phyloP scores from a whole-genome alignment of 1,140 invertebrate species.

The Danaus melanippus region DNA sequence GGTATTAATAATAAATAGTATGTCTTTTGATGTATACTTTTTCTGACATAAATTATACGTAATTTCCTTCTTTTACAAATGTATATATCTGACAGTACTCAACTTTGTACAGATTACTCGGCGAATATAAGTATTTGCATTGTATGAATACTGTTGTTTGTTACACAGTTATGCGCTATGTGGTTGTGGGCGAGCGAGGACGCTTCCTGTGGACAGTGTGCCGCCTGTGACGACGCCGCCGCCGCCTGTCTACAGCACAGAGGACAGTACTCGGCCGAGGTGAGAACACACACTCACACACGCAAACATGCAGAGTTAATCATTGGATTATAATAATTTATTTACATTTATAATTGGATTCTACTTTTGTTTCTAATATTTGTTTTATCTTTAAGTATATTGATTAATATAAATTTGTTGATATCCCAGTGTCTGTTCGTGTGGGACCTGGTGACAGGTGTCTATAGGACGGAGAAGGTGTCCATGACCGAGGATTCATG shows the following conservation, averaged over 20 bases:
- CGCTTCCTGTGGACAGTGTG: slow-evolving; percentile 31
- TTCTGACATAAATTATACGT: too few relatives aligned
- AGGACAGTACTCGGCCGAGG: slow-evolving; percentile 63
- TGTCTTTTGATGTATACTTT: too few relatives aligned
- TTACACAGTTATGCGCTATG: slow-evolving; percentile 62
- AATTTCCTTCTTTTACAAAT: too few relatives aligned
- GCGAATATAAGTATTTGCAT: too few relatives aligned
- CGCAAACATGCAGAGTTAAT: background rate
- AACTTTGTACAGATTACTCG: too few relatives aligned
- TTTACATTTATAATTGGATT: too few relatives aligned
- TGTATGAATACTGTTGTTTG: background rate
- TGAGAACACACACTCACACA: slow-evolving; percentile 12
- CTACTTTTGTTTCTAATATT: too few relatives aligned
- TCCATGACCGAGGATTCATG: slow-evolving; percentile 66
- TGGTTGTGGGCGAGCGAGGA: slow-evolving; percentile 65
- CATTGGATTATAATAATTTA: too few relatives aligned
- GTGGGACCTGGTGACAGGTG: slow-evolving; percentile 65
- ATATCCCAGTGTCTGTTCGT: slow-evolving; percentile 63
- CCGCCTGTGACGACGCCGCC: slow-evolving; percentile 36
- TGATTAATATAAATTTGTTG: too few relatives aligned
- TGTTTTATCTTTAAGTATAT: too few relatives aligned
- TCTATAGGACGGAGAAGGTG: slow-evolving; percentile 63
- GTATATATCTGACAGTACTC: too few relatives aligned
- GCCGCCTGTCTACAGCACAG: slow-evolving; percentile 52
- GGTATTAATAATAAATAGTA: too few relatives aligned